A percentile compares a stretch with the other conserved stretches of the same genome.
These are phyloP conservation scores for Tyria jacobaeae DNA, from an alignment of 2,888 invertebrate species.

Conservation along the genomic window DNA sequence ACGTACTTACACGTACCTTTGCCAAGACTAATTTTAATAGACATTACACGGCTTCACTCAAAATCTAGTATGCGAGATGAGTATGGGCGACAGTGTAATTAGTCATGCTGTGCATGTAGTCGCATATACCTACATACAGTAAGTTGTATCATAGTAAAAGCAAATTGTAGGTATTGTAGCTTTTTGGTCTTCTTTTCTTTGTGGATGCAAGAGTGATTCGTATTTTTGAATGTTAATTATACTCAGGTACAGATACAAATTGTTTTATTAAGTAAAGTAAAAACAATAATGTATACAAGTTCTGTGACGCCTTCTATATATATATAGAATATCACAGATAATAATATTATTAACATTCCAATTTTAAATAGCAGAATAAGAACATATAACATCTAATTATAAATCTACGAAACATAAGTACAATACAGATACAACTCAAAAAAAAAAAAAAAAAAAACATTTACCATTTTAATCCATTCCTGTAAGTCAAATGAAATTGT, in stretches of 20 bases:
- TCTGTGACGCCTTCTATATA: background rate
- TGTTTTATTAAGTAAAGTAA: background rate
- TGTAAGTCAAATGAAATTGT: slow-evolving; percentile 25
- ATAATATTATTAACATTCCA: background rate
- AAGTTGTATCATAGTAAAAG: background rate
- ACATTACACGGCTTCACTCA: background rate
- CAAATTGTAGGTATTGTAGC: no score
- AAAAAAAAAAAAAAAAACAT: slow-evolving; percentile 12
- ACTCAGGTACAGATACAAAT: background rate
- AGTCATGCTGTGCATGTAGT: background rate
- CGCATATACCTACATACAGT: background rate
- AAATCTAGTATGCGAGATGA: slow-evolving; percentile 1
- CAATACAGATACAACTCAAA: slow-evolving; percentile 3
- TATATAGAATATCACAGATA: background rate
- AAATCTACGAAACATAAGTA: background rate
- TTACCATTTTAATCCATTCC: slow-evolving; percentile 30
- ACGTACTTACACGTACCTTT: slow-evolving; percentile 31
- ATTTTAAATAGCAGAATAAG: background rate
- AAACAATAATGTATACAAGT: background rate
- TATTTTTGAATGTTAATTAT: no score
- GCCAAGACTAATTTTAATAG: slow-evolving; percentile 16
- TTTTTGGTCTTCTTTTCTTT: background rate
- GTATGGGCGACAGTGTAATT: background rate
- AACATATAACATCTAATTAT: background rate
- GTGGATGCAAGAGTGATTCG: no score